Conservation (phyloP, 2,113 vertebrate genomes). For the Oreocharis arfaki region DNA sequence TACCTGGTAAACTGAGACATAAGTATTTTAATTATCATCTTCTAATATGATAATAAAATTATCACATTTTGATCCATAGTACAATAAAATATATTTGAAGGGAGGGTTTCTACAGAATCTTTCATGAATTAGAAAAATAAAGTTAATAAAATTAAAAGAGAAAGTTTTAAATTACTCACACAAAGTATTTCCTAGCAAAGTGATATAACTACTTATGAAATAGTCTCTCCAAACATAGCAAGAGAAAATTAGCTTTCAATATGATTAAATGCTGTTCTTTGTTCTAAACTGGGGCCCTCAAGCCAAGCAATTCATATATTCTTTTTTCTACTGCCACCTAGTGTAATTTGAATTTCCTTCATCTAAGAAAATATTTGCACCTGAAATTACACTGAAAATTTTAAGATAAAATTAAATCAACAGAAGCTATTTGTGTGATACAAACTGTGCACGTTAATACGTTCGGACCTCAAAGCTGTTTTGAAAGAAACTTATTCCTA, state of each 20-base stretch:
- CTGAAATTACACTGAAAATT: not conserved
- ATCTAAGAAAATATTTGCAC: not conserved
- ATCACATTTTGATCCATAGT: not conserved
- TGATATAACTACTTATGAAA: not conserved
- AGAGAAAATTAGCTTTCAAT: not conserved
- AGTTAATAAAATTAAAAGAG: not conserved
- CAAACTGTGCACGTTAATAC: not conserved
- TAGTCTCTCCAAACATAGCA: not conserved
- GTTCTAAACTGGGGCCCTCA: not conserved
- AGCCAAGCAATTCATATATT: not conserved
- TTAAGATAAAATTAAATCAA: not conserved
- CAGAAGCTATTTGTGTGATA: not conserved
- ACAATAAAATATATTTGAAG: not conserved
- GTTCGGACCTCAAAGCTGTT: not conserved
- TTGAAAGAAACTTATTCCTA: not conserved
- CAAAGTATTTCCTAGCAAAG: not conserved
- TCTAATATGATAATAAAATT: not conserved
- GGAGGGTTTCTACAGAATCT: not conserved
- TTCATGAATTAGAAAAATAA: not conserved
- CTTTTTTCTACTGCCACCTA: slow-evolving; percentile 72
- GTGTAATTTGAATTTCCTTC: slow-evolving; percentile 1
- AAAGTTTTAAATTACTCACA: not conserved
- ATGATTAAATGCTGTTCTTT: not conserved
- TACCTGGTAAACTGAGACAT: not conserved
- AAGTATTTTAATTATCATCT: not conserved